Evolutionary conservation across 2,113 vertebrate species (phyloP).

Genomic region (Xyliphius kryptos): DNA sequence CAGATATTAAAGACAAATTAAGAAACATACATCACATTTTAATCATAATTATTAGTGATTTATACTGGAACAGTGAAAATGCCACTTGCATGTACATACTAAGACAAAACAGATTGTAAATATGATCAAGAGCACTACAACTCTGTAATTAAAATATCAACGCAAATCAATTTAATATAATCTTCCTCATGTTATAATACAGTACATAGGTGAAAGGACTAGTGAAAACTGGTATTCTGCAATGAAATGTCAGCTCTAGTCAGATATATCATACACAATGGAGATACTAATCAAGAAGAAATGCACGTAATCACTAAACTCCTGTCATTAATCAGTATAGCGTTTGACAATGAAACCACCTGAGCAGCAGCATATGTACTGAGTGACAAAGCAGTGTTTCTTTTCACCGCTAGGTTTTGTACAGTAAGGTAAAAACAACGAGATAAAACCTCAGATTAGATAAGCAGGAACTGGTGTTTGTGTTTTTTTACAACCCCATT

Average conservation of each 20-base stretch:
- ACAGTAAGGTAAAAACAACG: conserved; percentile 32
- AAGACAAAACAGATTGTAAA: conserved; percentile 25
- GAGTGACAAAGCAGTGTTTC: conserved; percentile 23
- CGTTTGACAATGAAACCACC: conserved; percentile 34
- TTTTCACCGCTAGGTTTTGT: background rate
- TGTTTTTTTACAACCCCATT: no score
- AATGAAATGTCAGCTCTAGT: conserved; percentile 13
- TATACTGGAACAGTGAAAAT: conserved; percentile 28
- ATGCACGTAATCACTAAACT: conserved; percentile 3
- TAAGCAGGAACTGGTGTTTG: background rate
- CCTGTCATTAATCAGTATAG: conserved; percentile 5
- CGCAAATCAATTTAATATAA: background rate
- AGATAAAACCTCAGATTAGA: no score
- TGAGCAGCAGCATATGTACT: conserved; percentile 32
- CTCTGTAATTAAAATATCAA: no score
- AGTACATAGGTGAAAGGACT: no score
- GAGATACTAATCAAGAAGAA: conserved; percentile 4
- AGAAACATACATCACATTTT: conserved; percentile 14
- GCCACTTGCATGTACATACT: conserved; percentile 7
- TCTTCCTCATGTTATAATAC: no score
- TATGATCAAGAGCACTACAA: conserved; percentile 27
- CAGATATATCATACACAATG: no score
- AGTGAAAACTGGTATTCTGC: no score
- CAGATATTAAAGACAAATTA: background rate
- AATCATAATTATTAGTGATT: conserved; percentile 15